Evolutionary conservation across 1,140 invertebrate genomes (phyloP).

Genomic region (Drosophila lacteicornis): DNA sequence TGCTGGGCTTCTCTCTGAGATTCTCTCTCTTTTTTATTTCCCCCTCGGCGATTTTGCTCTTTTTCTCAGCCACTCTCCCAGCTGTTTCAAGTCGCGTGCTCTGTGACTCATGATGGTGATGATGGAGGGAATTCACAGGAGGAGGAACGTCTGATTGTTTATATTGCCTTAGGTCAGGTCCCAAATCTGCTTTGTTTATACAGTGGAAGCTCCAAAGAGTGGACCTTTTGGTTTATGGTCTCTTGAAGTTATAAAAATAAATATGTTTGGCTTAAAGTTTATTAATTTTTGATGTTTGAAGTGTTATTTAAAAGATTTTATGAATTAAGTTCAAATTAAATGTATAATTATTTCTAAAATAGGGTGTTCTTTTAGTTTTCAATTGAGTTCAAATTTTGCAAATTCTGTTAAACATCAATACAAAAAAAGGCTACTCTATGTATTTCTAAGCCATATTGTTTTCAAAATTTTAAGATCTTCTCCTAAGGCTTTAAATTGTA

Average conservation of each 20-base stretch:
- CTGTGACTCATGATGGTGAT: constrained; percentile 21
- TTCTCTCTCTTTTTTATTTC: not conserved
- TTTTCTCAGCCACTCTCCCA: constrained; percentile 2
- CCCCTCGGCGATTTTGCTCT: not conserved
- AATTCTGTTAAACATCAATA: not conserved
- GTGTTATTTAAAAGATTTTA: not conserved
- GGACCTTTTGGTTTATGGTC: not conserved
- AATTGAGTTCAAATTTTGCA: too few species aligned
- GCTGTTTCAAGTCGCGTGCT: constrained; percentile 64
- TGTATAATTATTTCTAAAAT: too few species aligned
- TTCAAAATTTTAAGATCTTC: not conserved
- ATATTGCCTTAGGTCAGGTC: constrained; percentile 78
- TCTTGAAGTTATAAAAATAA: too few species aligned
- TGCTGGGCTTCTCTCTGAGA: constrained; percentile 27
- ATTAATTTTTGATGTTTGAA: too few species aligned
- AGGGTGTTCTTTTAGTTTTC: not conserved
- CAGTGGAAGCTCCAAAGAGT: constrained; percentile 5
- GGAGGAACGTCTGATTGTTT: constrained; percentile 10
- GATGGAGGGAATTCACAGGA: constrained; percentile 11
- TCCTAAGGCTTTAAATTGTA: too few species aligned
- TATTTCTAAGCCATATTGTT: not conserved
- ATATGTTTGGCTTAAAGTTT: not conserved
- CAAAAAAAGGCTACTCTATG: not conserved
- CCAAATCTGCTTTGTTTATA: constrained; percentile 61
- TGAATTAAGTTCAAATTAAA: not conserved